These are phyloP conservation scores for Tridacna crocea DNA, from an alignment of 2,888 invertebrate genomes.

Conservation along the genomic window DNA sequence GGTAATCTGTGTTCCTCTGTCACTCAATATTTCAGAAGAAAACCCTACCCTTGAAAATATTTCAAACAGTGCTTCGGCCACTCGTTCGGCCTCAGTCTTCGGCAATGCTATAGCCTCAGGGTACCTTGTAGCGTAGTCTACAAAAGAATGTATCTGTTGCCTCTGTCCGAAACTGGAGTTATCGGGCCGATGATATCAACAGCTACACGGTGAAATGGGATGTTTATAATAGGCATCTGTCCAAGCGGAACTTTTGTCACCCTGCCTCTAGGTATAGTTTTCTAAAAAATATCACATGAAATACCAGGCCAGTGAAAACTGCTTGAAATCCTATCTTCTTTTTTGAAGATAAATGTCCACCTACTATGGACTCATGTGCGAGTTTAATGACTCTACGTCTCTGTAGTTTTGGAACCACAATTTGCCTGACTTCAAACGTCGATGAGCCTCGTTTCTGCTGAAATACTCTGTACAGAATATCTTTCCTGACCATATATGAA, in stretches of 20 bases:
- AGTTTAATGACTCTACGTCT: background rate
- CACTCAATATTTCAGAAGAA: background rate
- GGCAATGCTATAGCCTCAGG: background rate
- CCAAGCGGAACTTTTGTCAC: background rate
- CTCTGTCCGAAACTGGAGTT: too few species aligned
- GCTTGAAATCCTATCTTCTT: background rate
- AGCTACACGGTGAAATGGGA: too few species aligned
- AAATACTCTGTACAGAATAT: too few species aligned
- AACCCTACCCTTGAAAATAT: background rate
- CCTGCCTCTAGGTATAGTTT: too few species aligned
- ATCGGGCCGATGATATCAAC: too few species aligned
- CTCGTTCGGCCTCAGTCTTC: background rate
- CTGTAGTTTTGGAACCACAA: too few species aligned
- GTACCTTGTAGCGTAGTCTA: background rate
- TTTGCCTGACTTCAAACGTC: background rate
- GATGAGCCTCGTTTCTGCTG: background rate
- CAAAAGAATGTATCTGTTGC: too few species aligned
- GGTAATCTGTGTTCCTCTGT: background rate
- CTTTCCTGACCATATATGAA: background rate
- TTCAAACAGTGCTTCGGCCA: too few species aligned
- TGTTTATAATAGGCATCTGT: background rate
- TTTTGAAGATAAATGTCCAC: too few species aligned
- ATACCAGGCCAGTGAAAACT: background rate
- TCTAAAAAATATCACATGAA: too few species aligned
- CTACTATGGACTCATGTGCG: too few species aligned